Conservation (phyloP, 2,113 vertebrate genomes). For the Scomber japonicus region DNA sequence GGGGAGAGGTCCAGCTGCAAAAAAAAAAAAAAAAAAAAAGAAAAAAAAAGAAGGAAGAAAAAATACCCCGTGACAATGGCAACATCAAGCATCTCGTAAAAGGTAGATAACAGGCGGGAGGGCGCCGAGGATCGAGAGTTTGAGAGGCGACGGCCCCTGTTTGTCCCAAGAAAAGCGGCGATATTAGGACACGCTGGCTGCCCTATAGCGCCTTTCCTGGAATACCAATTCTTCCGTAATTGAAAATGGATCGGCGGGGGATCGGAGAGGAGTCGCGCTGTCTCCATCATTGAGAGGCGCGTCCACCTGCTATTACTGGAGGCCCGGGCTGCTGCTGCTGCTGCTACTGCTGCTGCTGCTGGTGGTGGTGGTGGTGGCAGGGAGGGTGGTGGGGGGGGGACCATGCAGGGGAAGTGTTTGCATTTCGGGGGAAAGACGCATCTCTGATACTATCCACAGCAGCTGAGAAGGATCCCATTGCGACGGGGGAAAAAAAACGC, state of each 20-base stretch:
- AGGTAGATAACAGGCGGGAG: slow-evolving; percentile 61
- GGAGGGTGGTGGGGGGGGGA: slow-evolving; percentile 39
- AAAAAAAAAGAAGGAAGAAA: slow-evolving; percentile 34
- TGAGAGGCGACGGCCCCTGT: slow-evolving; percentile 59
- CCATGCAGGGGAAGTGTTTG: slow-evolving; percentile 85
- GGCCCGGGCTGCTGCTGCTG: slow-evolving; percentile 81
- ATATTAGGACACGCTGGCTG: slow-evolving; percentile 75
- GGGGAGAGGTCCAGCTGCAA: slow-evolving; percentile 86
- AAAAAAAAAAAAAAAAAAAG: slow-evolving; percentile 64
- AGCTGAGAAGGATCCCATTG: slow-evolving; percentile 79
- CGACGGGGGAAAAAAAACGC: slow-evolving; percentile 74
- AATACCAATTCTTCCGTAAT: slow-evolving; percentile 81
- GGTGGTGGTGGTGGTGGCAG: slow-evolving; percentile 38
- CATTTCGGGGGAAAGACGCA: slow-evolving; percentile 80
- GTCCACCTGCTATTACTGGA: slow-evolving; percentile 89
- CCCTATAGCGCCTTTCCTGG: slow-evolving; percentile 77
- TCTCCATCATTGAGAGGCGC: slow-evolving; percentile 89
- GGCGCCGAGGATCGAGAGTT: slow-evolving; percentile 70
- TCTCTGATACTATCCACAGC: slow-evolving; percentile 76
- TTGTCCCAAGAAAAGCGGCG: slow-evolving; percentile 67
- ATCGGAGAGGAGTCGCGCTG: slow-evolving; percentile 79
- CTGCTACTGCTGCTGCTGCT: slow-evolving; percentile 1
- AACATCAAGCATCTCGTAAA: slow-evolving; percentile 82
- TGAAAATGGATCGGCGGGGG: slow-evolving; percentile 85
- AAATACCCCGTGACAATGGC: slow-evolving; percentile 82